These are phyloP conservation scores for Mamestra brassicae DNA, from an alignment of 2,888 invertebrate genomes.

Conservation along the genomic window DNA sequence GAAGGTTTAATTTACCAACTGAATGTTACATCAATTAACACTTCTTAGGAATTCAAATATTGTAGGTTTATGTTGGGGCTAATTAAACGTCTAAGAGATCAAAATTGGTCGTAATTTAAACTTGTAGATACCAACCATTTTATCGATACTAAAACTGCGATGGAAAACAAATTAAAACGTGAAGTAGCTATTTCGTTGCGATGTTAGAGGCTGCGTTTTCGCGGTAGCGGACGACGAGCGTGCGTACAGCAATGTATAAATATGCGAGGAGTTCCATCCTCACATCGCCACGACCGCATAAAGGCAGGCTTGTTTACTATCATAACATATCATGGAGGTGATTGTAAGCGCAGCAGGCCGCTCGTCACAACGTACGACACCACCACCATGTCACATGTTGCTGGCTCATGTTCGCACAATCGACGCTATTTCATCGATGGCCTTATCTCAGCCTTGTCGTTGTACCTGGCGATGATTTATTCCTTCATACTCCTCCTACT, in stretches of 20 bases:
- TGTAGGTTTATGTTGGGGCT: conserved; percentile 12
- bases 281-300: conserved; percentile 12
- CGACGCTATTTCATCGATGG: conserved; percentile 82
- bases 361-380: conserved; percentile 72
- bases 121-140: conserved; percentile 26
- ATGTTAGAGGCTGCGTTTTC: background rate
- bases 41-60: conserved; percentile 9
- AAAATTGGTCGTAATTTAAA: conserved; percentile 39
- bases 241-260: background rate
- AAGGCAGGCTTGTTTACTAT: conserved; percentile 36
- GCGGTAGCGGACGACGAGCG: background rate
- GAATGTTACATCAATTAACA: conserved; percentile 17
- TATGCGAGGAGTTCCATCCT: conserved; percentile 26
- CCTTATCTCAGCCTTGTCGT: conserved; percentile 83
- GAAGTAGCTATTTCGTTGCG: conserved; percentile 16
- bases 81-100: conserved; percentile 41
- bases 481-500: conserved; percentile 75
- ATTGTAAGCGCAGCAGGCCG: conserved; percentile 72
- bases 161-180: conserved; percentile 39
- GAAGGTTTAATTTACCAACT: conserved; percentile 11
- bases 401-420: conserved; percentile 78
- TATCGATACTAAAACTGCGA: conserved; percentile 43
- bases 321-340: conserved; percentile 56
- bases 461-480: conserved; percentile 85
- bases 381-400: conserved; percentile 77